Conservation (phyloP, 2,113 vertebrate genomes). For the Zapus hudsonius region DNA sequence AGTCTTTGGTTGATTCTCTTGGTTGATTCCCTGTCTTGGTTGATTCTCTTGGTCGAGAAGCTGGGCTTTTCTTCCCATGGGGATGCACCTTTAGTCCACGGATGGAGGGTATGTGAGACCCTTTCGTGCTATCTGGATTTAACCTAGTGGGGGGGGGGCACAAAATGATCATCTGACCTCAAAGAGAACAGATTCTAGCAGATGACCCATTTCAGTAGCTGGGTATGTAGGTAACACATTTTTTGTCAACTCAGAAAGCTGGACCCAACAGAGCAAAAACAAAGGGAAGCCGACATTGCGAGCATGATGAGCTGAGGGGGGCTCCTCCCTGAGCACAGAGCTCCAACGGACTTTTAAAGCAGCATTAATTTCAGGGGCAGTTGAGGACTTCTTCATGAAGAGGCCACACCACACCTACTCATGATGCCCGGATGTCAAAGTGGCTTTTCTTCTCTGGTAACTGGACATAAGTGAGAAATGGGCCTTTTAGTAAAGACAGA, state of each 20-base stretch:
- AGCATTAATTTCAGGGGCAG: conserved; percentile 61
- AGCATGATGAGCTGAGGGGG: conserved; percentile 43
- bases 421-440: rapidly evolving
- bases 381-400: background rate
- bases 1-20: background rate
- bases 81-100: background rate
- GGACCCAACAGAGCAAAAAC: conserved; percentile 47
- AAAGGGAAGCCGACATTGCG: background rate
- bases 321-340: background rate
- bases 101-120: background rate
- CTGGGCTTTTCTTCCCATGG: background rate
- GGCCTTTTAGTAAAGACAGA: background rate
- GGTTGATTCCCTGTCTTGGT: background rate
- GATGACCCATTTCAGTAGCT: conserved; percentile 68
- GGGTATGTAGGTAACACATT: conserved; percentile 62
- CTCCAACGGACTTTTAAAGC: conserved; percentile 60
- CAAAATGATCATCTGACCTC: conserved; percentile 76
- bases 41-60: background rate
- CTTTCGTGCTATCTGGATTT: conserved; percentile 26
- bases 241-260: conserved; percentile 62
- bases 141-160: conserved; percentile 51
- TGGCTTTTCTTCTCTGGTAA: background rate
- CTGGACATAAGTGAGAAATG: background rate
- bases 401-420: rapidly evolving
- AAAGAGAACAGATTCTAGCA: conserved; percentile 71